A percentile compares a stretch with the other conserved stretches of the same genome.
Conservation (phyloP, 2,888 invertebrate species). For the Nineta flava region DNA sequence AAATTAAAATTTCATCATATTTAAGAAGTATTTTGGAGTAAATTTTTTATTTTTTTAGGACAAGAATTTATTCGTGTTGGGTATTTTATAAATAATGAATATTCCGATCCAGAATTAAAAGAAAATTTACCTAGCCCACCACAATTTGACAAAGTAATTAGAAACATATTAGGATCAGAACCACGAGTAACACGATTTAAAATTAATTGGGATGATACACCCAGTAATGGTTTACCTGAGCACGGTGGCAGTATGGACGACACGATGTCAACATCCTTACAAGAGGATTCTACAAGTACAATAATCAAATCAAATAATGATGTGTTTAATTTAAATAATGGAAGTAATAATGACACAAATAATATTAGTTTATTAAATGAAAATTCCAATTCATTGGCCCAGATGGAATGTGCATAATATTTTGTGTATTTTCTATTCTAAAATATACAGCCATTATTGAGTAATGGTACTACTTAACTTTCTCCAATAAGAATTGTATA, state of each 20-base stretch:
- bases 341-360: conserved; percentile 1
- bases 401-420: conserved; percentile 37
- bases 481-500: too few species aligned
- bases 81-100: conserved; percentile 97
- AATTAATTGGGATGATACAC: conserved; percentile 87
- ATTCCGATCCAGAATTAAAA: conserved; percentile 77
- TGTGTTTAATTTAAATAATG: too few species aligned
- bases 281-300: conserved; percentile 17
- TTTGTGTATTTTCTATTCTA: background rate
- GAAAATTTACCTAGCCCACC: conserved; percentile 91
- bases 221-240: conserved; percentile 22
- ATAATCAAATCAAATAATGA: background rate
- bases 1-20: too few species aligned
- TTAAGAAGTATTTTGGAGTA: too few species aligned
- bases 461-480: too few species aligned
- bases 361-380: conserved; percentile 34
- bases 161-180: conserved; percentile 74
- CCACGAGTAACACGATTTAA: conserved; percentile 93
- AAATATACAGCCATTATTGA: too few species aligned
- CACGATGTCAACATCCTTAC: conserved; percentile 3
- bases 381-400: conserved; percentile 45
- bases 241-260: background rate
- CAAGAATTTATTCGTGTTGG: conserved; percentile 96
- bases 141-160: conserved; percentile 78
- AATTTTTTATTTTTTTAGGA: conserved; percentile 21